A percentile compares a stretch with the other conserved stretches of the same genome.
phyloP scores from a whole-genome alignment of 2,888 invertebrate genomes.

The Neoitamus cyanurus region DNA sequence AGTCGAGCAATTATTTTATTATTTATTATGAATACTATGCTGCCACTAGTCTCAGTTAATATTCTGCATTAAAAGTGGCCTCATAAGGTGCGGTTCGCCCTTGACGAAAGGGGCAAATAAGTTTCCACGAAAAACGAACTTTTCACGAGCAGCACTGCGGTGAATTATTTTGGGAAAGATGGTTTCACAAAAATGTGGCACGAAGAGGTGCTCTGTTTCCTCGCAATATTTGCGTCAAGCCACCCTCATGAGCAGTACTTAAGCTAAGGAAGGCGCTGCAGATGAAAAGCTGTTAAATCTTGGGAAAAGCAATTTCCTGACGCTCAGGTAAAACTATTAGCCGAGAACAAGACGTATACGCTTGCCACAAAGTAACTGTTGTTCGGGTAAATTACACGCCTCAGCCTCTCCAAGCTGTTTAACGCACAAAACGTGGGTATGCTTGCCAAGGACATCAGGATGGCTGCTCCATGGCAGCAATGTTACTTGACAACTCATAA shows the following conservation, averaged over 20 bases:
- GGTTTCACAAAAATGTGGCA: neutral
- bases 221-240: neutral
- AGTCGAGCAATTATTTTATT: too few species aligned
- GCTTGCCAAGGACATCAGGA: neutral
- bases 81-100: neutral
- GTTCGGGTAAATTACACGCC: neutral
- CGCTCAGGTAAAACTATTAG: neutral
- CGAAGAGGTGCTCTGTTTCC: neutral
- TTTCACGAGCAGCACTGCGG: neutral
- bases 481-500: conserved; percentile 21
- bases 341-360: neutral
- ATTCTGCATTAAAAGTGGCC: neutral
- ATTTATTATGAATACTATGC: too few species aligned
- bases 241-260: neutral
- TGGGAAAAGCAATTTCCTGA: neutral
- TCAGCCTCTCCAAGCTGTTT: neutral
- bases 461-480: neutral
- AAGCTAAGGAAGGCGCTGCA: neutral
- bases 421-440: neutral
- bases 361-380: neutral
- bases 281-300: neutral
- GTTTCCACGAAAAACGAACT: neutral
- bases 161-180: neutral
- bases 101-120: neutral
- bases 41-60: neutral